Conservation (phyloP, 2,797 vertebrate species). For the Perdix hodgsoniae region DNA sequence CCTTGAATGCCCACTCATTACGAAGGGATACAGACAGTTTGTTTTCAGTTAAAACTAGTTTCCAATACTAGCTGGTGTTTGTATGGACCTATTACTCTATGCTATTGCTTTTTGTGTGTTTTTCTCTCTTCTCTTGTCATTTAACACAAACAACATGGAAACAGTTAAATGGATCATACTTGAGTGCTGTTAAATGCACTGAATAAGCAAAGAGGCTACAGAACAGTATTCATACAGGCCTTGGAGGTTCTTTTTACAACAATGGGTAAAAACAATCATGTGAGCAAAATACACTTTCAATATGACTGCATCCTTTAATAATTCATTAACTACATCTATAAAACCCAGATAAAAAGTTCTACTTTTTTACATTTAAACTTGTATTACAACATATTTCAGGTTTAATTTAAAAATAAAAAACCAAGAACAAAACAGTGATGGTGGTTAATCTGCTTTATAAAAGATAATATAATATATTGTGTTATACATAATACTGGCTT, state of each 20-base stretch:
- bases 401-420: not conserved
- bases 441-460: constrained; percentile 46
- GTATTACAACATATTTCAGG: constrained; percentile 10
- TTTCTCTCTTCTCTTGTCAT: not conserved
- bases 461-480: constrained; percentile 33
- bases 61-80: not conserved
- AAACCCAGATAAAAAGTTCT: not conserved
- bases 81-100: not conserved
- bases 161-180: not conserved
- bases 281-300: constrained; percentile 23
- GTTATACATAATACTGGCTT: constrained; percentile 64
- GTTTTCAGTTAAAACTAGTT: not conserved
- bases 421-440: not conserved
- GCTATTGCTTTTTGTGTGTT: not conserved
- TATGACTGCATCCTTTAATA: constrained; percentile 26
- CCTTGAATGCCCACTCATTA: not conserved
- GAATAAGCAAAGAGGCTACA: not conserved
- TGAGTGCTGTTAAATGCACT: not conserved
- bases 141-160: not conserved
- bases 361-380: constrained; percentile 6
- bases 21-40: not conserved
- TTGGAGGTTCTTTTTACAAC: not conserved
- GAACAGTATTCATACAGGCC: not conserved
- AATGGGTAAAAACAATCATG: constrained; percentile 2
- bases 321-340: constrained; percentile 18